Conservation (phyloP, 2,113 vertebrate species). For the Mus musculus region DNA sequence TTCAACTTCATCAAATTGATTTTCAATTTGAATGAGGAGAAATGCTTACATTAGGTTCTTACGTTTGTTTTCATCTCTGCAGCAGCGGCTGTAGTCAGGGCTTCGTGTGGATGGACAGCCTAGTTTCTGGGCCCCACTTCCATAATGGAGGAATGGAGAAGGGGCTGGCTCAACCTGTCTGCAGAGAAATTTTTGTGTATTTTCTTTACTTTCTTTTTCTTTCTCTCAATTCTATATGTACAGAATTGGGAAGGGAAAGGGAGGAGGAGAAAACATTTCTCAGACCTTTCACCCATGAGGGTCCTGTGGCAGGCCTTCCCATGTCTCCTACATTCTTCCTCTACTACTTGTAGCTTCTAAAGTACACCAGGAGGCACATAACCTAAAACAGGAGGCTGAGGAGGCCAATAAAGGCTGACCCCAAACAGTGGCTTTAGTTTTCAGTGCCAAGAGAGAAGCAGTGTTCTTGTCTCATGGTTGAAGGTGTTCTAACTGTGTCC, state of each 20-base stretch:
- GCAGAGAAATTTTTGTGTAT: not conserved
- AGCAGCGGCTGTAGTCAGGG: not conserved
- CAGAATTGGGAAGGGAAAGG: not conserved
- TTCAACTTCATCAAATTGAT: not conserved
- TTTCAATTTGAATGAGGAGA: constrained; percentile 32
- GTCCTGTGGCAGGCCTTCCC: not conserved
- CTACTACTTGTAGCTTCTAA: not conserved
- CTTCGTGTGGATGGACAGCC: not conserved
- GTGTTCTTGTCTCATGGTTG: not conserved
- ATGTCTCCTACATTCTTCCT: not conserved
- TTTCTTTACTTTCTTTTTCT: not conserved
- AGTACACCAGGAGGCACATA: not conserved
- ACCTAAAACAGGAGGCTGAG: not conserved
- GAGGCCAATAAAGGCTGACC: not conserved
- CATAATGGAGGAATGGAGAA: too few relatives aligned
- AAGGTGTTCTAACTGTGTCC: not conserved
- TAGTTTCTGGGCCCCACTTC: not conserved
- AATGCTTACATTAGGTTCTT: not conserved
- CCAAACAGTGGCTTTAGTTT: not conserved
- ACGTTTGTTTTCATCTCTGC: not conserved
- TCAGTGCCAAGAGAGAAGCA: not conserved
- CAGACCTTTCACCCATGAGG: not conserved
- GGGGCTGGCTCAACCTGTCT: not conserved
- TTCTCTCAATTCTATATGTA: not conserved
- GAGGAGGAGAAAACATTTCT: not conserved